Evolutionary conservation across 1,140 invertebrate genomes (phyloP).

Genomic region (Sitodiplosis mosellana): DNA sequence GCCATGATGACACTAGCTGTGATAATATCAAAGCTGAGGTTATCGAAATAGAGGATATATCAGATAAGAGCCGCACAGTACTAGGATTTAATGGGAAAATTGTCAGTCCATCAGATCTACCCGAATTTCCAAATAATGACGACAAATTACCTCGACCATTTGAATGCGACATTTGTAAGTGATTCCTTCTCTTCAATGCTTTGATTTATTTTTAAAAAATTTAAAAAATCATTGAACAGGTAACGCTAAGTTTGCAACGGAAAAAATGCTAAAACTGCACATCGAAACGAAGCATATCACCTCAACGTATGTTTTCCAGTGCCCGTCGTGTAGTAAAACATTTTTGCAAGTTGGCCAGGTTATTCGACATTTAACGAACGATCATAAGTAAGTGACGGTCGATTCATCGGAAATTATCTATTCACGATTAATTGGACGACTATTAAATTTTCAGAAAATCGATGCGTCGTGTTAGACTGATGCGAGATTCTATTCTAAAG

Average conservation of each 20-base stretch:
- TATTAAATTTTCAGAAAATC: constrained; percentile 13
- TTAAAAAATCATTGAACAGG: constrained; percentile 24
- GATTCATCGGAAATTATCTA: no score
- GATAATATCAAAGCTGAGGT: constrained; percentile 20
- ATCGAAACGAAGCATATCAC: constrained; percentile 46
- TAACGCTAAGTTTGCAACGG: constrained; percentile 43
- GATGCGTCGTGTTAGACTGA: constrained; percentile 17
- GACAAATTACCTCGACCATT: constrained; percentile 1
- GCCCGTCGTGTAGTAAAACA: constrained; percentile 44
- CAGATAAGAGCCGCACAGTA: constrained; percentile 25
- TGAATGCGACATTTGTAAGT: constrained; percentile 17
- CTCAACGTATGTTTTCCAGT: constrained; percentile 41
- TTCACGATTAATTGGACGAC: not conserved
- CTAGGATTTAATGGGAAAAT: constrained; percentile 40
- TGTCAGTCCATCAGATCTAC: constrained; percentile 6
- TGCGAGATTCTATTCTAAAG: constrained; percentile 19
- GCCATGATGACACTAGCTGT: constrained; percentile 2
- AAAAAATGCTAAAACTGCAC: constrained; percentile 47
- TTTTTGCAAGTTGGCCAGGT: constrained; percentile 51
- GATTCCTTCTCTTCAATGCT: not conserved
- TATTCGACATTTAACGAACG: constrained; percentile 50
- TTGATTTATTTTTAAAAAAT: constrained; percentile 2
- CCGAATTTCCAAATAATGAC: not conserved
- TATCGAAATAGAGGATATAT: constrained; percentile 18
- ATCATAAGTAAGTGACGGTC: constrained; percentile 31